Evolutionary conservation across 1,140 invertebrate species (phyloP), one percentile per base, ranked within the genome.

Genomic region (Babylonia areolata): DNA sequence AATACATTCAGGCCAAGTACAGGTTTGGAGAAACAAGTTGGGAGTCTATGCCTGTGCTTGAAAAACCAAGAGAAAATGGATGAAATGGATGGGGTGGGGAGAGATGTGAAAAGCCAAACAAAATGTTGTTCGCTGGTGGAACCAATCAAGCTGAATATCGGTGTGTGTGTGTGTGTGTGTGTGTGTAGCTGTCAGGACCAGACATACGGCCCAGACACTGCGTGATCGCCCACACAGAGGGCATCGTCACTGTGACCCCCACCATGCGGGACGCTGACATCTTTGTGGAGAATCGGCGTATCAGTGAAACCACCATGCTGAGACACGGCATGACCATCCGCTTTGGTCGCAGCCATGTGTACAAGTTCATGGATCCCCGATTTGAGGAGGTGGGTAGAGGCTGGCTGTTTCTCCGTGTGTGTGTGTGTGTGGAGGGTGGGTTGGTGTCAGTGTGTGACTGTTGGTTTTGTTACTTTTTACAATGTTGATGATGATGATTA

Each of bases 191-290:
- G 71, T 87, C 89, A 81, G 92, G 93, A 28, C 90, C 90, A 17
- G 92, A 92, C 87, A 97, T 99, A 80, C 97, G 97, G 95, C 97
- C 98, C 0, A 95, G 97, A 51, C 98, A 99, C 94, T 99, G 98
- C 94, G 97, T 99, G 81, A 97, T 99, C 83, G 97, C 98, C 73
- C 96, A 97, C 90, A 97, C 97, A 28, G 97, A 98, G 87, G 97
- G 97, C 42, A 97, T 98, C 69, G 98, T 98, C 75, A 98, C 97
- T 0, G 96, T 99, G 2, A 99, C 98, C n/a, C 98, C 98, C 39
- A 92, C 87, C 33, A 97, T 97, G 91, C 95, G 97, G 33, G 98
- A 99, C 92, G 97, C 98, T 3, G 97, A 98, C 91, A 98, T 97
- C 12, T 99, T 97, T 92, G 97, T 99, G 81, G 98, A 99, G 93